Percentiles rank a stretch among this genome's conserved stretches.
Conservation (phyloP, 2,888 invertebrate genomes). For the Pristionchus japonicus region DNA sequence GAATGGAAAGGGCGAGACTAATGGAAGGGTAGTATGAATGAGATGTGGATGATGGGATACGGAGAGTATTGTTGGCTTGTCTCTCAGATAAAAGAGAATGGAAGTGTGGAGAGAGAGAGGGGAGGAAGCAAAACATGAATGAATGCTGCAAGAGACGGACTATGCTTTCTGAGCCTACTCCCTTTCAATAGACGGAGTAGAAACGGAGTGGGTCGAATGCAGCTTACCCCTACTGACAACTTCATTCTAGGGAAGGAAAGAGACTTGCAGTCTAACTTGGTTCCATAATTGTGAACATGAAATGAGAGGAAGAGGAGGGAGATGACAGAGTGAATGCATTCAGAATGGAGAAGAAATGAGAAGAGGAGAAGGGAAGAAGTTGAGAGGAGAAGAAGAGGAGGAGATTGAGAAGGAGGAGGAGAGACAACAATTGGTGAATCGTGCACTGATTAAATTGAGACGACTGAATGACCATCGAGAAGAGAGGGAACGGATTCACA, state of each 20-base stretch:
- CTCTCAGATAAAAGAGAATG: constrained; percentile 20
- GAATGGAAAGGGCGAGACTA: not conserved
- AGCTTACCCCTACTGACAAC: not conserved
- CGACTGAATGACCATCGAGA: not conserved
- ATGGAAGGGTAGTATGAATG: not conserved
- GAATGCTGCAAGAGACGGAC: not conserved
- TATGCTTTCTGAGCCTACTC: not conserved
- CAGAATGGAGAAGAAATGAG: not conserved
- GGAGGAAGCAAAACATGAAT: not conserved
- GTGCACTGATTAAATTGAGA: not conserved
- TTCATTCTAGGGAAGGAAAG: not conserved
- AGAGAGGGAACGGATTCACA: not conserved
- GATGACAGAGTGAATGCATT: constrained; percentile 31
- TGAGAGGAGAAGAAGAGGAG: not conserved
- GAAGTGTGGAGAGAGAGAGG: constrained; percentile 6
- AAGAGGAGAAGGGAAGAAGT: constrained; percentile 1
- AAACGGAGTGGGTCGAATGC: not conserved
- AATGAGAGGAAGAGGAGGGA: not conserved
- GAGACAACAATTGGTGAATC: not conserved
- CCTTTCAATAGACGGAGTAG: not conserved
- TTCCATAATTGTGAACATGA: not conserved
- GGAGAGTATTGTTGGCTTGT: not conserved
- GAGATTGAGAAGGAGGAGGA: not conserved
- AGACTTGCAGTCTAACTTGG: no score
- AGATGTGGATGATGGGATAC: not conserved